phyloP scores from a whole-genome alignment of 1,140 invertebrate genomes.

The Lamellibrachia luymesi region DNA sequence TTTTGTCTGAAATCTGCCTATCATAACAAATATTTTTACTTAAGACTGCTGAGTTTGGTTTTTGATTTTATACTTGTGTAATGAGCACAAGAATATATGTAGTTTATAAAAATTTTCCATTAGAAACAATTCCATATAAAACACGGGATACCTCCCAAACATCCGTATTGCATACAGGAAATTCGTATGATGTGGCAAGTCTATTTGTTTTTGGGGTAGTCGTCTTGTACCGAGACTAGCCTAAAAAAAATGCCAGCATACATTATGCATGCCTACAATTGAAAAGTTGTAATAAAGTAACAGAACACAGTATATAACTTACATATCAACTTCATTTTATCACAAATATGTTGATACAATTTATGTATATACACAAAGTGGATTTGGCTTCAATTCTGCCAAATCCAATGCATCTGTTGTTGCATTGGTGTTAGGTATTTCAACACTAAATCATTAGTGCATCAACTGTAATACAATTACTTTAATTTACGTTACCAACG shows the following conservation, averaged over 20 bases:
- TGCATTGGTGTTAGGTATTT: neutral
- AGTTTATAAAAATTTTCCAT: no score
- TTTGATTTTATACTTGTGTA: no score
- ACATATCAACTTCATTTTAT: neutral
- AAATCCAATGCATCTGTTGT: neutral
- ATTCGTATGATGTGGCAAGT: no score
- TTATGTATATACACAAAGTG: neutral
- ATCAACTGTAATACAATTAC: neutral
- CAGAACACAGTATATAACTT: neutral
- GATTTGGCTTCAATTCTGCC: neutral
- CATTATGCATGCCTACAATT: neutral
- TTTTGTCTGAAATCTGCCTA: no score
- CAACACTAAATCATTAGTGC: neutral
- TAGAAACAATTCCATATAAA: no score
- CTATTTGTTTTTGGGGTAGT: neutral
- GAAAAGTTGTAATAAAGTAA: neutral
- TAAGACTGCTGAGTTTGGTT: no score
- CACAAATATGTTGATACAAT: neutral
- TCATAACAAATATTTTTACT: no score
- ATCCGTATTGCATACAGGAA: no score
- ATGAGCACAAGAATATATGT: no score
- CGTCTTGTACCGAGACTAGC: neutral
- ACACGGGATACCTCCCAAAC: no score
- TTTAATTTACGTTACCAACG: neutral
- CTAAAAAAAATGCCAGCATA: neutral